Base-by-base conservation (phyloP, 1,140 invertebrate species). In the Drosophila yakuba region DNA sequence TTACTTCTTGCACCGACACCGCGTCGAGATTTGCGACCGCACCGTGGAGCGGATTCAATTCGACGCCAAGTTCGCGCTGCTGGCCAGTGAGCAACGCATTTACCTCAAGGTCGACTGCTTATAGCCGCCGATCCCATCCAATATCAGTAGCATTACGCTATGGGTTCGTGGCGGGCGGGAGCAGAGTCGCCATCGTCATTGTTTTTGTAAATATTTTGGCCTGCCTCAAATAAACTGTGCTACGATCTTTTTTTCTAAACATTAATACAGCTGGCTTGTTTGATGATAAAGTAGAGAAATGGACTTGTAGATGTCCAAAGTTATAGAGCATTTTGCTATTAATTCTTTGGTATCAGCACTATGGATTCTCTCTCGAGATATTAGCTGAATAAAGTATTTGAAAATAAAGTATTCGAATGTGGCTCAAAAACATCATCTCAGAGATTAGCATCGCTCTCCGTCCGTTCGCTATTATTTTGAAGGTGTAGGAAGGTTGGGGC, bases 51-150 rank as follows among this genome's bases (percentile, higher is more conserved):
- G 57, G 43, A 90, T 91, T 12, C 68, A 63, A 7, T 91, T 90
- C 48, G 80, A 91, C 73, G 69, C 80, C 39, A 88, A 85, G 44
- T 90, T 83, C 28, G 83, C 86, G 36, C 55, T 91, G 59, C 74
- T 91, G 44, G 79, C 90, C 51, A 91, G 83, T 57, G 74, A 91
- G 57, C 83, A 80, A 35, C 80, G 74, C 57, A 90, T 91, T 68
- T 91, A 91, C 80, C 77, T 91, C 76, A 91, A 80, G 56, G 74
- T 91, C 60, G 80, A 90, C 71, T 90, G 84, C 64, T 80, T 79
- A 76, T 88, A 86, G 74, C 78, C 50, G 43, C 39, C 60, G 55
- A 23, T 43, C 36, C 39, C n/a, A 25, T 25, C n/a, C 57, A n/a
- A 43, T 35, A 51, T 35, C 52, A 66, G 36, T 50, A 74, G 45